Evolutionary conservation across 2,113 vertebrate genomes (phyloP).

Genomic region (Elgaria multicarinata): DNA sequence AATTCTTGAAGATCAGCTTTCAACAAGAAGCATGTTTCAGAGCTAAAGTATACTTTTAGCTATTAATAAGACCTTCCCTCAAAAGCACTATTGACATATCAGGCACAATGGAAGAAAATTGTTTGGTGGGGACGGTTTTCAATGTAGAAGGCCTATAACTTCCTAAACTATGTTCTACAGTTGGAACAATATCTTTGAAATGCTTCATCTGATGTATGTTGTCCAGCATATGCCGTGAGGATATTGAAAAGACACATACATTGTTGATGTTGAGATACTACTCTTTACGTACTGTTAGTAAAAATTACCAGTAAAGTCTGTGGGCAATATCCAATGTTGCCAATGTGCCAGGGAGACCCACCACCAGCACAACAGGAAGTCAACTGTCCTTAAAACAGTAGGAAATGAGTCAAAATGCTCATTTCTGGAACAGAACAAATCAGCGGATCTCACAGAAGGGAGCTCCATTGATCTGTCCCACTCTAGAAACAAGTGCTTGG

Average conservation of each 20-base stretch:
- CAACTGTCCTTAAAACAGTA: too few relatives aligned
- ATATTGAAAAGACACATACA: not conserved
- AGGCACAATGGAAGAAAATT: slow-evolving; percentile 1
- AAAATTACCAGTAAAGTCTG: not conserved
- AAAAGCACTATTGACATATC: not conserved
- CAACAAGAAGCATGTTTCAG: slow-evolving; percentile 52
- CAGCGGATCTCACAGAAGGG: too few relatives aligned
- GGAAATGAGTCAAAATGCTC: too few relatives aligned
- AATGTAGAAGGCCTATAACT: not conserved
- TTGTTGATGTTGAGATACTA: not conserved
- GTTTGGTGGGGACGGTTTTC: not conserved
- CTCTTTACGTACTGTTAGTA: not conserved
- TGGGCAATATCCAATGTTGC: too few relatives aligned
- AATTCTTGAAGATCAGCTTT: slow-evolving; percentile 65
- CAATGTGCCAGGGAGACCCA: too few relatives aligned
- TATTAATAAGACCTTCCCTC: slow-evolving; percentile 61
- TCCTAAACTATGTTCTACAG: not conserved
- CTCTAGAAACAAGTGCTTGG: too few relatives aligned
- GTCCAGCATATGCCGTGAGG: not conserved
- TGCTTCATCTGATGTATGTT: not conserved
- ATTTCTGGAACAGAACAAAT: too few relatives aligned
- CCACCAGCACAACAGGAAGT: too few relatives aligned
- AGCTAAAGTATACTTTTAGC: slow-evolving; percentile 43
- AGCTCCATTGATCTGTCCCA: too few relatives aligned
- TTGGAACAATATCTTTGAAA: not conserved